Conservation (phyloP, 35 echinoderm and acorn worm genomes). For the Lytechinus pictus region DNA sequence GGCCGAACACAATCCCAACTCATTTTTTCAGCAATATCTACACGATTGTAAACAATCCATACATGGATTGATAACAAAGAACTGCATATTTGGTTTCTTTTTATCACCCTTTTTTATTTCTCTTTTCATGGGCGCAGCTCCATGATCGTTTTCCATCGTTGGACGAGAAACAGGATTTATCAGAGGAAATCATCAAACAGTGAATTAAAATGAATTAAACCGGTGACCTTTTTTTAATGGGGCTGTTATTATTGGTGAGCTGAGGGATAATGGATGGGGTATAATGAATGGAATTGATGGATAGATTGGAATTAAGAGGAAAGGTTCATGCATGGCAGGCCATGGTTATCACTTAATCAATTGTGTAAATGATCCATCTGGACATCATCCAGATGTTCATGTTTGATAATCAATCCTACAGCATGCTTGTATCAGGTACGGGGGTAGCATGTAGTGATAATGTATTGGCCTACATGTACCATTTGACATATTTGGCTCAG, state of each 20-base stretch:
- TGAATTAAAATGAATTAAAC: slow-evolving; percentile 34
- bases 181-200: not conserved
- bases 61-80: slow-evolving; percentile 11
- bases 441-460: too few species aligned
- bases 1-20: not conserved
- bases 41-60: slow-evolving; percentile 39
- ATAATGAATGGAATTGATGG: slow-evolving; percentile 26
- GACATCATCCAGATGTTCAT: not conserved
- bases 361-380: slow-evolving; percentile 21
- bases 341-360: slow-evolving; percentile 40
- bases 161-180: not conserved
- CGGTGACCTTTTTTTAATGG: slow-evolving; percentile 25
- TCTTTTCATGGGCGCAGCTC: slow-evolving; percentile 7
- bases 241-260: slow-evolving; percentile 20
- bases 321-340: slow-evolving; percentile 19
- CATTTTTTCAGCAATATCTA: slow-evolving; percentile 26
- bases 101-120: not conserved
- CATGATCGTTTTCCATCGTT: slow-evolving; percentile 10
- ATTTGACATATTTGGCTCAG: not conserved
- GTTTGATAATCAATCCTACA: not conserved
- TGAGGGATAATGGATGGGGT: slow-evolving; percentile 8
- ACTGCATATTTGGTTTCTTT: slow-evolving; percentile 28
- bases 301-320: slow-evolving; percentile 5
- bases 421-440: not conserved
- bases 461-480: not conserved